Conservation (phyloP, 2,888 invertebrate genomes). For the Galerucella nymphaeae region DNA sequence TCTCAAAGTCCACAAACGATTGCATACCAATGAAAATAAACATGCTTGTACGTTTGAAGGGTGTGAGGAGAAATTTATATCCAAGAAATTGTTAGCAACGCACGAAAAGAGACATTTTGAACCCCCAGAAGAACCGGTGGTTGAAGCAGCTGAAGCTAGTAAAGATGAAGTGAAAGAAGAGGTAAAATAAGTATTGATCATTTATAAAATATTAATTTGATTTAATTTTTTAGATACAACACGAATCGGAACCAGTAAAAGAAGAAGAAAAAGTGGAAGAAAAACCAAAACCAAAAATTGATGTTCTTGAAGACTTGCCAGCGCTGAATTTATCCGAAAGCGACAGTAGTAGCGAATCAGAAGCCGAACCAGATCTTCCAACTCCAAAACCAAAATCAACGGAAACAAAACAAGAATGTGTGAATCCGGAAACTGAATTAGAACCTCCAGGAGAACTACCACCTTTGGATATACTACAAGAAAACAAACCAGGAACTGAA, state of each 20-base stretch:
- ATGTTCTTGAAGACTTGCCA: constrained; percentile 76
- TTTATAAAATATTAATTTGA: not conserved
- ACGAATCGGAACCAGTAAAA: constrained; percentile 59
- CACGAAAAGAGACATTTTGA: constrained; percentile 75
- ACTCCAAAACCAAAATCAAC: constrained; percentile 33
- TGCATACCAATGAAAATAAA: constrained; percentile 76
- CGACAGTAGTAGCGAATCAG: constrained; percentile 78
- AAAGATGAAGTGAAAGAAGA: constrained; percentile 48
- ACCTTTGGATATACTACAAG: constrained; percentile 39
- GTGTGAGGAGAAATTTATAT: constrained; percentile 83
- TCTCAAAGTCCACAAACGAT: constrained; percentile 85
- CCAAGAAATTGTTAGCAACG: constrained; percentile 79
- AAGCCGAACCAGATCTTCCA: constrained; percentile 59
- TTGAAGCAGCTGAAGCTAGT: constrained; percentile 40
- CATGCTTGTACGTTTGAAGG: constrained; percentile 77
- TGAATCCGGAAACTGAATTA: constrained; percentile 29
- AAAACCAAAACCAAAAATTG: constrained; percentile 67
- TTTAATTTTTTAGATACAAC: constrained; percentile 49
- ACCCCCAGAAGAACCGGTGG: constrained; percentile 49
- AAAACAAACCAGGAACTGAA: constrained; percentile 55
- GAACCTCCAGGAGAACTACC: constrained; percentile 37
- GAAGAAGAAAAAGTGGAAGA: constrained; percentile 51
- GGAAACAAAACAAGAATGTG: constrained; percentile 30
- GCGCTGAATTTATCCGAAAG: constrained; percentile 87
- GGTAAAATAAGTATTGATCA: constrained; percentile 8